Evolutionary conservation across 2,888 invertebrate species (phyloP).

Genomic region (Entomobrya proxima): DNA sequence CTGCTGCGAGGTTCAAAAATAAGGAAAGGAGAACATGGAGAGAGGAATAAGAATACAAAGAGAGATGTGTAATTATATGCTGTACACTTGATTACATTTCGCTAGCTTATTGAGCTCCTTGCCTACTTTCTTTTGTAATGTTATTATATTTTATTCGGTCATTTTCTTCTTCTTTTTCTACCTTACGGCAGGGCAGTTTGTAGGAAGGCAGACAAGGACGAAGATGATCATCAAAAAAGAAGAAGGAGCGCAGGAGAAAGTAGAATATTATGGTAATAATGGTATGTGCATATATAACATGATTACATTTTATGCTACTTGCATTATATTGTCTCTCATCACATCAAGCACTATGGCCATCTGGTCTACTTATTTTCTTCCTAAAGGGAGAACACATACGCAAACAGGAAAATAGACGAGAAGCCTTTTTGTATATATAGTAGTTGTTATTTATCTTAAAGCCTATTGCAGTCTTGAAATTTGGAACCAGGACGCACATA

Average conservation of each 20-base stretch:
- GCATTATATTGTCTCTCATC: neutral
- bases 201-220: neutral
- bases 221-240: neutral
- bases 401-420: neutral
- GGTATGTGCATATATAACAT: neutral
- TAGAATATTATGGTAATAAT: too few species aligned
- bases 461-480: too few species aligned
- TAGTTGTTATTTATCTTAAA: too few species aligned
- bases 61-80: neutral
- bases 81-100: conserved; percentile 4
- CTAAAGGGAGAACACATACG: neutral
- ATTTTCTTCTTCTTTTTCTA: neutral
- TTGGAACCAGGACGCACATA: too few species aligned
- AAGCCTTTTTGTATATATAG: too few species aligned
- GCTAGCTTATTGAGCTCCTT: neutral
- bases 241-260: too few species aligned
- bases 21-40: neutral
- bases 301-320: neutral
- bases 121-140: neutral
- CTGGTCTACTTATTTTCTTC: neutral
- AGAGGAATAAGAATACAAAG: neutral
- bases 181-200: neutral
- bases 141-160: neutral
- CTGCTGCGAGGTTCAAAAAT: too few species aligned
- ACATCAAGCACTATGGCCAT: neutral